phyloP scores from a whole-genome alignment of 2,797 vertebrate genomes.

The Leucoraja ocellata region DNA sequence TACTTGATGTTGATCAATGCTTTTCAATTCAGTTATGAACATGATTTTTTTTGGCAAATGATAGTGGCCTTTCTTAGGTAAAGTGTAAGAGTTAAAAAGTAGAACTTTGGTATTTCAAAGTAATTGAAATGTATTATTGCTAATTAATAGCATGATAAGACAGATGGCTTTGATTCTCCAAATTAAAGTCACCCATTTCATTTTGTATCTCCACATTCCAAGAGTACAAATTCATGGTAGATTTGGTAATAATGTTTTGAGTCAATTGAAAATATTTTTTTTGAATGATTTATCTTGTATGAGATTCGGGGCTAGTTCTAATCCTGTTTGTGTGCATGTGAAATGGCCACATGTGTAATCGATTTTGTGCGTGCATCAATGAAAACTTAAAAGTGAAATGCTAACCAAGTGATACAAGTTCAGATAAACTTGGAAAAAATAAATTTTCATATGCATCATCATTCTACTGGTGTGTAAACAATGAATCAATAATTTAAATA shows the following conservation, averaged over 20 bases:
- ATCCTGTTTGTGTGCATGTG: background rate
- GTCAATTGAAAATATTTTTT: too few relatives aligned
- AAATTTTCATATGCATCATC: background rate
- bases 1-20: background rate
- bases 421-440: background rate
- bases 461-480: background rate
- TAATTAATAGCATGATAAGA: background rate
- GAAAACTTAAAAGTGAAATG: background rate
- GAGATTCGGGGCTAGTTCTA: too few relatives aligned
- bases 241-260: background rate
- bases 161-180: background rate
- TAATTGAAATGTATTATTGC: background rate
- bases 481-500: background rate
- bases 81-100: background rate
- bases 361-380: background rate
- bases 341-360: background rate
- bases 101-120: background rate
- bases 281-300: background rate
- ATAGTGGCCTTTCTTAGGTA: background rate
- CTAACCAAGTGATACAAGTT: background rate
- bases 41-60: slow-evolving; percentile 3
- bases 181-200: background rate
- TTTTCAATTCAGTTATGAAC: background rate
- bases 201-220: background rate
- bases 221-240: background rate